phyloP scores from a whole-genome alignment of 2,888 invertebrate species.

The Philonicus albiceps region DNA sequence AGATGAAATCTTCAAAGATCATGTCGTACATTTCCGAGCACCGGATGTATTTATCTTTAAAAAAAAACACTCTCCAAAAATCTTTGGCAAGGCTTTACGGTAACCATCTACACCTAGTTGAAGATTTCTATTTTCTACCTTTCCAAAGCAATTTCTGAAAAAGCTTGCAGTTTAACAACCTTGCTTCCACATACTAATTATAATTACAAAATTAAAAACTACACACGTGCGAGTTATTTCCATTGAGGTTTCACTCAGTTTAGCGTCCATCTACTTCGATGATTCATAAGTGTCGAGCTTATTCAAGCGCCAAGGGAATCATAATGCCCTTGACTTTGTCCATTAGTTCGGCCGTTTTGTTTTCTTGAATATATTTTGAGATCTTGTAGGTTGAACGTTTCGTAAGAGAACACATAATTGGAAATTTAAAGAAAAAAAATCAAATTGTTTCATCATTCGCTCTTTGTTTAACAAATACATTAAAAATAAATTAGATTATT shows the following conservation, averaged over 20 bases:
- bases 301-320: background rate
- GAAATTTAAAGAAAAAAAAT: background rate
- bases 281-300: background rate
- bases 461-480: background rate
- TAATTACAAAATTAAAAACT: background rate
- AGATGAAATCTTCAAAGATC: background rate
- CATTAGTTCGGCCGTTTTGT: background rate
- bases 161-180: background rate
- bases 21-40: background rate
- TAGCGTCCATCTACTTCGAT: background rate
- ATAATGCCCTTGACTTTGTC: background rate
- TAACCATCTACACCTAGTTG: background rate
- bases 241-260: background rate
- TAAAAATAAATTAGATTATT: background rate
- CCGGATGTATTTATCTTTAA: background rate
- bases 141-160: background rate
- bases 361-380: background rate
- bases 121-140: background rate
- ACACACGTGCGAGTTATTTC: background rate
- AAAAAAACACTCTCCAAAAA: background rate
- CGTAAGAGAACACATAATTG: background rate
- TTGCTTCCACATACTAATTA: background rate
- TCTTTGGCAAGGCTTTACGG: background rate
- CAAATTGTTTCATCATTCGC: background rate
- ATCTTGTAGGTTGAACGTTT: background rate